Evolutionary conservation across 2,113 vertebrate genomes (phyloP), one percentile per base, ranked within the genome.

Genomic region (Caranx ignobilis): DNA sequence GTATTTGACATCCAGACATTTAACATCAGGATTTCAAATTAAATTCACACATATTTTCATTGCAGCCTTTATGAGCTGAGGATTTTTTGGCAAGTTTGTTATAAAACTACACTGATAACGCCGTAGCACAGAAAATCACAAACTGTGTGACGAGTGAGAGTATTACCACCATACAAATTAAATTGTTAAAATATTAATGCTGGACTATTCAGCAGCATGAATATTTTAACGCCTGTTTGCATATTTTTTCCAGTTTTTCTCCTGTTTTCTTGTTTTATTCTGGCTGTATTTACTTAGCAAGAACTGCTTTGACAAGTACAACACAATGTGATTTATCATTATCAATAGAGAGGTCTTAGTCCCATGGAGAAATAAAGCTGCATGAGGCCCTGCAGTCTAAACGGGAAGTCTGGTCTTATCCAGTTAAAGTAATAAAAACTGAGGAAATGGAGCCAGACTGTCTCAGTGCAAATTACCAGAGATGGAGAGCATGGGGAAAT

Each of bases 381-480:
- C 81, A 72, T 48, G 77, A 87, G 54, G 54, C 21, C 13, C 67
- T 26, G 26, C 11, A 12, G 76, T 77, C 31, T 75, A 79, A 79
- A 77, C 31, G 50, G 62, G 47, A 78, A 65, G 86, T 87, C 81
- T 68, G 47, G 65, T 84, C 80, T 88, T 52, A 81, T 88, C 76
- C 73, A 72, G 82, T 91, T 88, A 88, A 52, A 87, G 86, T 69
- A 88, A 92, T 92, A 89, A 91, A 88, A 92, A 55, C 68, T 21
- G 67, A 50, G 18, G 34, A 75, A 71, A 65, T 19, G 11, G 56
- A 87, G 77, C 67, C 85, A 84, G 87, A 76, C 86, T 79, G 87
- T 87, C 84, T 87, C 84, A 37, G 79, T 57, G 64, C 75, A 84
- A 87, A 91, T 92, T 52, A 82, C 87, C 82, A 74, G 63, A 34